These are phyloP conservation scores for Ranitomeya imitator DNA, from an alignment of 2,113 vertebrate species.

Conservation along the genomic window DNA sequence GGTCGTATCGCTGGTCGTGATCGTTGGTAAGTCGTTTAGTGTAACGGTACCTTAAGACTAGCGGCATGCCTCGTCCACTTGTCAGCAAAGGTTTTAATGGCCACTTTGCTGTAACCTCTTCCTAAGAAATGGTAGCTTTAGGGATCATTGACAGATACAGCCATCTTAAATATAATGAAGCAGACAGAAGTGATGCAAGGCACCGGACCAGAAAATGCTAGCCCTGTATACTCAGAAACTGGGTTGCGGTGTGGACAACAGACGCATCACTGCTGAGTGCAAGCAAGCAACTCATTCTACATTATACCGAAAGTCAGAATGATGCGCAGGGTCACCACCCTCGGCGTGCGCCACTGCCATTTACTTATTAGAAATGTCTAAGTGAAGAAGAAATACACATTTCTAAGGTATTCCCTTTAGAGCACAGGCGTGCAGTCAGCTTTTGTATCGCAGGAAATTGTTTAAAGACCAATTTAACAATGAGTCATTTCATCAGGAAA, in stretches of 20 bases:
- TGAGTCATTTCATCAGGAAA: background rate
- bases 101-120: background rate
- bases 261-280: background rate
- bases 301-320: background rate
- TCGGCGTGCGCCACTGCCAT: background rate
- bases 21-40: too few relatives aligned
- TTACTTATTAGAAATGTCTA: conserved; percentile 22
- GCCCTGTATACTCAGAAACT: background rate
- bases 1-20: too few relatives aligned
- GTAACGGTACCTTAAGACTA: too few relatives aligned
- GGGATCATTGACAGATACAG: conserved; percentile 14
- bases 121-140: background rate
- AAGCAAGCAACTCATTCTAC: conserved; percentile 1
- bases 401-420: conserved; percentile 4
- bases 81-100: background rate
- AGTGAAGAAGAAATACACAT: background rate
- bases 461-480: conserved; percentile 41
- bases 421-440: background rate
- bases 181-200: background rate
- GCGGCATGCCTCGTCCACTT: background rate
- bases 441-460: conserved; percentile 22
- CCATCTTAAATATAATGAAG: background rate
- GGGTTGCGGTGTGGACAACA: background rate
- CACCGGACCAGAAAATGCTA: background rate
- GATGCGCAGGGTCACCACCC: background rate